These are phyloP conservation scores for Hydriomena furcata DNA, from an alignment of 2,888 invertebrate species.

Conservation along the genomic window DNA sequence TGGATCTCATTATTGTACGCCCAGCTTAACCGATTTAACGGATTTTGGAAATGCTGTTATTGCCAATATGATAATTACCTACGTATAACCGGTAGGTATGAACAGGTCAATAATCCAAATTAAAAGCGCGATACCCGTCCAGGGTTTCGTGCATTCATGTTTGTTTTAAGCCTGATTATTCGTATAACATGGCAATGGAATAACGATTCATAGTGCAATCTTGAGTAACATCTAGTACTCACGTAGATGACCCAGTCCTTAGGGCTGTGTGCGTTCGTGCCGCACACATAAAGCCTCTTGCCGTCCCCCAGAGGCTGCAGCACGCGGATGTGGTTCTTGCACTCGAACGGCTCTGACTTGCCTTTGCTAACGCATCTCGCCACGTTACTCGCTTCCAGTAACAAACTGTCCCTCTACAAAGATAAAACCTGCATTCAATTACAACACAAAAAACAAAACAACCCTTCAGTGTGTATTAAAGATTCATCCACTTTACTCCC, in stretches of 20 bases:
- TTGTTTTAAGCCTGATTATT: background rate
- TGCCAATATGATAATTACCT: constrained; percentile 4
- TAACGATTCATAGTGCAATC: background rate
- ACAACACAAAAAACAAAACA: constrained; percentile 22
- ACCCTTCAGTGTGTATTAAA: constrained; percentile 19
- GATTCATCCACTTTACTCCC: constrained; percentile 28
- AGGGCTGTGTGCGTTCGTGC: constrained; percentile 86
- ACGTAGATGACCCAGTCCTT: constrained; percentile 86
- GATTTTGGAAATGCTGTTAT: constrained; percentile 2
- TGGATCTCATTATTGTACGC: constrained; percentile 5
- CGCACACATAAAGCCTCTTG: constrained; percentile 84
- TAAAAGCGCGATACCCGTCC: background rate
- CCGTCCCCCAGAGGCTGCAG: constrained; percentile 86
- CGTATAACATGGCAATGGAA: background rate
- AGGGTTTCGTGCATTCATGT: background rate
- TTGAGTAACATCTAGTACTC: constrained; percentile 44
- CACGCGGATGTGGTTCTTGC: constrained; percentile 85
- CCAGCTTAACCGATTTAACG: constrained; percentile 6
- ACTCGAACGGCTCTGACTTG: constrained; percentile 86
- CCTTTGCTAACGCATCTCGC: constrained; percentile 85
- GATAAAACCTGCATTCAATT: constrained; percentile 30
- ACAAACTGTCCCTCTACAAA: constrained; percentile 72
- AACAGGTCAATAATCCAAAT: constrained; percentile 5
- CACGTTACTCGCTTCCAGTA: constrained; percentile 84
- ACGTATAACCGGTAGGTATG: background rate